These are phyloP conservation scores for Protobothrops flavoviridis DNA, from an alignment of 2,113 vertebrate species.

Conservation along the genomic window DNA sequence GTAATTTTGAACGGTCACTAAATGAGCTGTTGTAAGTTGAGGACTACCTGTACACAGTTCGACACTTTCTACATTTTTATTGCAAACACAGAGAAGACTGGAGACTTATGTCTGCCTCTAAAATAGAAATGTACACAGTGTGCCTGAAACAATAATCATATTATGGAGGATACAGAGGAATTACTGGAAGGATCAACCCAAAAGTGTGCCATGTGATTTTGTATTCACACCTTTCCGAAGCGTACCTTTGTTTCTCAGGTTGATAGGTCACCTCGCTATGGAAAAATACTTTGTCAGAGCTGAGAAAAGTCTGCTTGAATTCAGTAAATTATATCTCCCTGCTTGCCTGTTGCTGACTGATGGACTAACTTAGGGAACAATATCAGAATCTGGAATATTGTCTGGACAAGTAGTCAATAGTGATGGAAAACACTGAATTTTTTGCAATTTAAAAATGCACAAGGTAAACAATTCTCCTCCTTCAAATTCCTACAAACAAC, in stretches of 20 bases:
- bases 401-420: conserved; percentile 62
- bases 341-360: conserved; percentile 66
- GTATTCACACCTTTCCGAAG: conserved; percentile 38
- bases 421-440: conserved; percentile 65
- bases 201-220: not conserved
- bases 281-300: conserved; percentile 68
- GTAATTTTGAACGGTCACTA: too few relatives aligned
- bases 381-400: conserved; percentile 63
- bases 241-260: conserved; percentile 35
- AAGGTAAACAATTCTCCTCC: conserved; percentile 37
- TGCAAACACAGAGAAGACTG: not conserved
- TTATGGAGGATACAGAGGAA: conserved; percentile 1
- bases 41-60: not conserved
- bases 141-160: not conserved
- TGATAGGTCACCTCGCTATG: conserved; percentile 48
- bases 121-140: not conserved
- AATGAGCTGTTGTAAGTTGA: too few relatives aligned
- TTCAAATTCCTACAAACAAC: not conserved
- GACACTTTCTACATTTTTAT: not conserved
- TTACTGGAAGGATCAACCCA: conserved; percentile 7
- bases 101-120: not conserved
- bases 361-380: conserved; percentile 70
- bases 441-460: conserved; percentile 64
- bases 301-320: conserved; percentile 61
- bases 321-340: conserved; percentile 69